Percentiles rank a stretch among this genome's conserved stretches.
Conservation (phyloP, 2,888 invertebrate species). For the Drosophila lacicola region DNA sequence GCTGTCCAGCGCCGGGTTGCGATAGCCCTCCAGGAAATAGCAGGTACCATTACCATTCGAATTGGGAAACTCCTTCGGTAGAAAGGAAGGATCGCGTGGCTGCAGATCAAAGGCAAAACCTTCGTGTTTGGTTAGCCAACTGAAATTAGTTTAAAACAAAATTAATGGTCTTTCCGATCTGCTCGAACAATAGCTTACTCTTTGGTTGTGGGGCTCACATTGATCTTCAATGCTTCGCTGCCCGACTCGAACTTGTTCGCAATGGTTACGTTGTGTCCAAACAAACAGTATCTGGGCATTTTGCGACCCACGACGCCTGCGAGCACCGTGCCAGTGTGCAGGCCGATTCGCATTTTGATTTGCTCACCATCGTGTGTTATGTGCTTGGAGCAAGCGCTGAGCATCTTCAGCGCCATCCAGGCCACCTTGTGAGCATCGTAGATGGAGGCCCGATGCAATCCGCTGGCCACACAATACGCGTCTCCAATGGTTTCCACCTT, state of each 20-base stretch:
- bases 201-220: slow-evolving; percentile 96
- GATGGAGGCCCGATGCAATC: slow-evolving; percentile 93
- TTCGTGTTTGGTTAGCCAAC: slow-evolving; percentile 90
- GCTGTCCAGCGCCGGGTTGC: slow-evolving; percentile 89
- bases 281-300: slow-evolving; percentile 93
- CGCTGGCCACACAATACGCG: slow-evolving; percentile 98
- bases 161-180: neutral
- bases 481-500: slow-evolving; percentile 99
- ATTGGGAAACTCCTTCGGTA: slow-evolving; percentile 94
- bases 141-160: slow-evolving; percentile 80
- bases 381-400: slow-evolving; percentile 94
- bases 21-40: slow-evolving; percentile 93
- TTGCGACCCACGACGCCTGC: slow-evolving; percentile 98
- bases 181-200: slow-evolving; percentile 88
- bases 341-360: slow-evolving; percentile 96
- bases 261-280: slow-evolving; percentile 97
- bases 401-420: slow-evolving; percentile 98
- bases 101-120: slow-evolving; percentile 90
- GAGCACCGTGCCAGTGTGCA: slow-evolving; percentile 96
- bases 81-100: slow-evolving; percentile 90
- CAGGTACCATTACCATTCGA: slow-evolving; percentile 91
- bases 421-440: slow-evolving; percentile 97
- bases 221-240: slow-evolving; percentile 95
- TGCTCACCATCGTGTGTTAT: slow-evolving; percentile 96
- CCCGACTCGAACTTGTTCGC: slow-evolving; percentile 98